Evolutionary conservation across 2,888 invertebrate genomes (phyloP).

Genomic region (Eledona agricola): DNA sequence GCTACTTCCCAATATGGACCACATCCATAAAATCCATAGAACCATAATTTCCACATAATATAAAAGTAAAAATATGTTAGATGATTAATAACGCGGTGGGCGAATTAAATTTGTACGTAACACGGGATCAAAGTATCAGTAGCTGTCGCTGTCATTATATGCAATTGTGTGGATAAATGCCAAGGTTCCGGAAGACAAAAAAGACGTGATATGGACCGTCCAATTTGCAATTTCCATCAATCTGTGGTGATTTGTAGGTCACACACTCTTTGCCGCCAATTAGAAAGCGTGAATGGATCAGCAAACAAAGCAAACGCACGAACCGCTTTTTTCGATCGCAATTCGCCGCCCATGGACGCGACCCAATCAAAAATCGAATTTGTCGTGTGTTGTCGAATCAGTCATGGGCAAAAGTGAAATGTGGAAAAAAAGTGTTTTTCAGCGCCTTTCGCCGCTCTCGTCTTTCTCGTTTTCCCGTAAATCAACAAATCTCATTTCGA

Average conservation of each 20-base stretch:
- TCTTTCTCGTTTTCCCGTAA: slow-evolving; percentile 10
- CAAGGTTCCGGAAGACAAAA: no score
- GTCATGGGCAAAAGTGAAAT: slow-evolving; percentile 14
- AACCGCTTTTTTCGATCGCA: slow-evolving; percentile 1
- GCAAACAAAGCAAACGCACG: slow-evolving; percentile 3
- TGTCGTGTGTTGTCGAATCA: slow-evolving; percentile 14
- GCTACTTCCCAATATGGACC: no score
- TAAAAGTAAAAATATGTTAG: no score
- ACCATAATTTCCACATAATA: no score
- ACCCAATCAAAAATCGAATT: slow-evolving; percentile 20
- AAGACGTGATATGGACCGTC: no score
- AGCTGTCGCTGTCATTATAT: no score
- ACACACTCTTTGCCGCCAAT: slow-evolving; percentile 14
- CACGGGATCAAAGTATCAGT: no score
- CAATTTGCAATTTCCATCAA: background rate
- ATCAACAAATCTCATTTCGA: slow-evolving; percentile 31
- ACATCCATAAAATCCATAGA: no score
- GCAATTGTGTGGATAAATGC: no score
- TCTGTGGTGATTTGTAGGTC: slow-evolving; percentile 1
- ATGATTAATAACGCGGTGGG: no score
- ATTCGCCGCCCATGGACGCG: slow-evolving; percentile 18
- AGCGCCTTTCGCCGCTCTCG: slow-evolving; percentile 19
- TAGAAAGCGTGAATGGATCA: slow-evolving; percentile 21
- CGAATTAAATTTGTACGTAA: no score
- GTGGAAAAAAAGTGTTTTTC: slow-evolving; percentile 11